Base-by-base conservation (phyloP, 2,797 vertebrate species). In the Sitta carolinensis region DNA sequence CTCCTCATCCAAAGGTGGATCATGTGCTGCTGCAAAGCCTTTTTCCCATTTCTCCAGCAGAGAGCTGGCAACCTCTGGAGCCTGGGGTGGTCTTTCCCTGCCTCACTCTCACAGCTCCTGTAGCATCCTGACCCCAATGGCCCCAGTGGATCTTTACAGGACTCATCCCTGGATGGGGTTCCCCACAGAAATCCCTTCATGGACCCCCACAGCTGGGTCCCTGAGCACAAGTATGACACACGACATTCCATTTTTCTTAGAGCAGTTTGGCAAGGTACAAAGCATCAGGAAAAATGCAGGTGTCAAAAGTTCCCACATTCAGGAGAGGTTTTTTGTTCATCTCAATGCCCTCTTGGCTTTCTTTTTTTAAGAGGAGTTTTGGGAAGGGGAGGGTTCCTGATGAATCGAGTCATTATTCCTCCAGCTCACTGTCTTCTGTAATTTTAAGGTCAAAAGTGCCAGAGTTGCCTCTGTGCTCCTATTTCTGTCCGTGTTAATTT, bases 381-480 rank as follows among this genome's bases (percentile, higher is more conserved):
- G 42, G 38, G 64, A 54, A 70, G 3, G 22, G 32, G 47, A n/a
- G 5, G 22, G 25, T 80, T 57, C 43, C 64, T 82, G 30, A 42
- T 80, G 50, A 83, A 87, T 36, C 9, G 4, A 72, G 67, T 90
- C n/a, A 16, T 89, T 95, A 77, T 83, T 91, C 69, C 54, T 81
- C 68, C 79, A 63, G 64, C 57, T 81, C 30, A 9, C 38, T 34
- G 45, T 77, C 87, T 87, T 40, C 54, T 75, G 79, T n/a, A 50
- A 79, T 69, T 84, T 93, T 89, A 74, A 93, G 63, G 84, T 83
- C 64, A 82, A 89, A 81, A 92, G 36, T 38, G 16, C 36, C 10
- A 2, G 81, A 34, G 63, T 47, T 92, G 23, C 48, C 63, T 75
- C 77, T 5, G 1, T 72, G 54, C 27, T 74, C 43, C 40, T 50